These are phyloP conservation scores for Eptatretus burgeri DNA, from an alignment of 2,113 vertebrate species.

Conservation along the genomic window DNA sequence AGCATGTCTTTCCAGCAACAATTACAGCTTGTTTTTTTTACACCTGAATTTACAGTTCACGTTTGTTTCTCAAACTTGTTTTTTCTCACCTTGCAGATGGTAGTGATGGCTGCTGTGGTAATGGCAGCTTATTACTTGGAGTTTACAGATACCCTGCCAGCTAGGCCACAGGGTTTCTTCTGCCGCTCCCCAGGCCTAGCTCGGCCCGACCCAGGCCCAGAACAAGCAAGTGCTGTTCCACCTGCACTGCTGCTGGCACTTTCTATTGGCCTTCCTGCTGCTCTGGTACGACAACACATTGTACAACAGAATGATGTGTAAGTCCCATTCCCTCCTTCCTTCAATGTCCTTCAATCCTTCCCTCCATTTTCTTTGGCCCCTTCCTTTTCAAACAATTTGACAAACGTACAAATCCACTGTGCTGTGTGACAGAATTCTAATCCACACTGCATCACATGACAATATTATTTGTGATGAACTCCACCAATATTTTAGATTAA, in stretches of 20 bases:
- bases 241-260: slow-evolving; percentile 66
- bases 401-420: too few species aligned
- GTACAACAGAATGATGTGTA: neutral
- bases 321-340: too few species aligned
- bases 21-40: too few species aligned
- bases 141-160: slow-evolving; percentile 72
- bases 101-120: slow-evolving; percentile 91
- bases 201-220: slow-evolving; percentile 74
- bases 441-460: too few species aligned
- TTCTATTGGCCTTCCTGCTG: slow-evolving; percentile 49
- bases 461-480: too few species aligned
- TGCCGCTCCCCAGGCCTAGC: slow-evolving; percentile 78
- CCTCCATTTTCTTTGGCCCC: neutral
- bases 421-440: too few species aligned
- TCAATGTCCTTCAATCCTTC: neutral
- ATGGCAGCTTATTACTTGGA: slow-evolving; percentile 93
- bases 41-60: too few species aligned
- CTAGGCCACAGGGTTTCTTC: slow-evolving; percentile 95
- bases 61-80: neutral
- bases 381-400: too few species aligned
- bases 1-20: too few species aligned
- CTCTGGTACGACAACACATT: slow-evolving; percentile 40
- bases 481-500: too few species aligned
- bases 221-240: slow-evolving; percentile 68
- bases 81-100: slow-evolving; percentile 29